Evolutionary conservation across 1,140 invertebrate species (phyloP), one percentile per base, ranked within the genome.

Genomic region (Drosophila santomea): DNA sequence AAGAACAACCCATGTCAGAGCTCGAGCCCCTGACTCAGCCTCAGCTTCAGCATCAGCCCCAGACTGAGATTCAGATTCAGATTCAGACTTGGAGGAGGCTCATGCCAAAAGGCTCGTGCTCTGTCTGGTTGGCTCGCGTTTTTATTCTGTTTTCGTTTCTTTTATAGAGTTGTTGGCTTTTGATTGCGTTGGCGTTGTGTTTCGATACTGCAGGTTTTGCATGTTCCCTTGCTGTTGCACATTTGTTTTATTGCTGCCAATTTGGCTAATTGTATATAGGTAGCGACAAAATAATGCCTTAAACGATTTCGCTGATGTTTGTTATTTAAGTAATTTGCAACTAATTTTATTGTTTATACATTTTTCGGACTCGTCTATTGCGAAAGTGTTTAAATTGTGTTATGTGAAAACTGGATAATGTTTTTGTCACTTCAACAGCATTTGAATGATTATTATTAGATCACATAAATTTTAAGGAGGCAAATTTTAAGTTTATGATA

Each of bases 221-320:
- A 77, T 83, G 86, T 84, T 84, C 56, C 45, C 63, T 52, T 80
- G 79, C 79, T 61, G 79, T 88, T 84, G 59, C 74, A 80, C 68
- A 85, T 74, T 85, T 77, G 78, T 88, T 90, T 88, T 83, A 86
- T 86, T 83, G 84, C 72, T 57, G 67, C 51, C 84, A 88, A 86
- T 86, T 86, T 86, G 71, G 79, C 79, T 86, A 88, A 86, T 88
- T 86, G 79, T 78, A 57, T 83, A 75, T 83, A 76, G 74, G 75
- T 74, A 69, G 62, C 57, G 44, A 77, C 51, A 64, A 58, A 59
- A 67, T 59, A 52, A 25, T 14, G 61, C 20, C 17, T 45, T 54
- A 38, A 67, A 55, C 38, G 73, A 67, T 39, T 64, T 55, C 20
- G 15, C 12, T 39, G 54, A 43, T 17, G 55, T 67, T 76, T 67